Base-by-base conservation (phyloP, 1,140 invertebrate genomes). In the Micrasema minimum region DNA sequence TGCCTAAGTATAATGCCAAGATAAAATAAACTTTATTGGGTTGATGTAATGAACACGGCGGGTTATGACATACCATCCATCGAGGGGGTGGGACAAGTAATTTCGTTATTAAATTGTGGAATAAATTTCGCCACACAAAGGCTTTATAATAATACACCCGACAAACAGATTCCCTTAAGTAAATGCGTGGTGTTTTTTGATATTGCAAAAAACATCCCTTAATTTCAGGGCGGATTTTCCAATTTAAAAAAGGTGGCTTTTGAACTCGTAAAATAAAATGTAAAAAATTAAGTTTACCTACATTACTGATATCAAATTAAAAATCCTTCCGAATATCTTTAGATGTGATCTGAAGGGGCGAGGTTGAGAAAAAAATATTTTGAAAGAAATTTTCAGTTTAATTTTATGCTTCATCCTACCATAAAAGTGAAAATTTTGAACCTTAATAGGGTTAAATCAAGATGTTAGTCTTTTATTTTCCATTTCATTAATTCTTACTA, bases 11-110 rank as follows among this genome's bases (percentile, higher is more conserved):
- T 57, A 57, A 57, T 57, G 53, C 26, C 9, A 31, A 57, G 53
- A 57, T 57, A 57, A 57, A 57, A 57, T 57, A 57, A 57, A 57
- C 26, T 57, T 57, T 57, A 57, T 57, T 57, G 53, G 53, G 53
- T 35, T 57, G 53, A 57, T 57, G 53, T 57, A 57, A 57, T 57
- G 53, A 57, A 57, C 53, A 57, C 53, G 53, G 26, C 20, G 53
- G 53, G 53, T 57, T 57, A 57, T 57, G 53, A 57, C 53, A 57
- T 57, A 37, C n/a, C 53, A 12, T 35, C 53, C 31, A 57, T 37
- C n/a, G 53, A 31, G n/a, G 5, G 23, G 23, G 51, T 11, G 53
- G 53, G 12, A 14, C 12, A 22, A 22, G 53, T 57, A 57, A 57
- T 57, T 57, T 57, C 31, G 53, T 57, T 57, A 57, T 57, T 57